Base-by-base conservation (phyloP, 2,113 vertebrate genomes). In the Osmerus mordax region DNA sequence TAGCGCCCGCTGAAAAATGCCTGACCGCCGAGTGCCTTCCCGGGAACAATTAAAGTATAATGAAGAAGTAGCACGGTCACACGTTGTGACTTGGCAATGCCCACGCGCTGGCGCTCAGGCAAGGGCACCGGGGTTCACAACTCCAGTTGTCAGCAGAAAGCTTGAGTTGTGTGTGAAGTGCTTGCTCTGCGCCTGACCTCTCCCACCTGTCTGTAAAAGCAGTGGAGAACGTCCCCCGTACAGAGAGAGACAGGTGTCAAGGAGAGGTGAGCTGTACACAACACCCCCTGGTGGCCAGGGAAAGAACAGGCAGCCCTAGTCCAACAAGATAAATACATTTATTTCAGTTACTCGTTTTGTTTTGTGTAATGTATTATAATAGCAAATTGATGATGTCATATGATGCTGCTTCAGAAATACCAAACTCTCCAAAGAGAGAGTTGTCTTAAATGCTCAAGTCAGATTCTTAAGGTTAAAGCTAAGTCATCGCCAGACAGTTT, bases 21-120 rank as follows among this genome's bases (percentile, higher is more conserved):
- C 61, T 41, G 4, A 51, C 25, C 52, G 55, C 36, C 64, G 59
- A 72, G 25, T 28, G 25, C 71, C 53, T 47, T 19, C 28, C 6
- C 66, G 75, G 72, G 83, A 77, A 73, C 72, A 70, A 88, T 86
- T 87, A 87, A 86, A 87, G 73, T 71, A 73, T 87, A 86, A 88
- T 84, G 73, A 88, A 81, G 81, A 82, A 74, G 79, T 78, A 70
- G n/a, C 73, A 71, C n/a, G 67, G 80, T 74, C 72, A 70, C 77
- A 64, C 14, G 60, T 79, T 74, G 84, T 78, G 83, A 74, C 75
- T 79, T 47, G 12, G 32, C 72, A 72, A 72, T 78, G 74, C 78
- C 75, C 81, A 55, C 18, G 1, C 6, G 28, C 73, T 73, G 82
- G 71, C 78, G 23, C 83, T 85, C 79, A 75, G 79, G 67, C 88